phyloP scores from a whole-genome alignment of 2,113 vertebrate genomes.

The Perca flavescens region DNA sequence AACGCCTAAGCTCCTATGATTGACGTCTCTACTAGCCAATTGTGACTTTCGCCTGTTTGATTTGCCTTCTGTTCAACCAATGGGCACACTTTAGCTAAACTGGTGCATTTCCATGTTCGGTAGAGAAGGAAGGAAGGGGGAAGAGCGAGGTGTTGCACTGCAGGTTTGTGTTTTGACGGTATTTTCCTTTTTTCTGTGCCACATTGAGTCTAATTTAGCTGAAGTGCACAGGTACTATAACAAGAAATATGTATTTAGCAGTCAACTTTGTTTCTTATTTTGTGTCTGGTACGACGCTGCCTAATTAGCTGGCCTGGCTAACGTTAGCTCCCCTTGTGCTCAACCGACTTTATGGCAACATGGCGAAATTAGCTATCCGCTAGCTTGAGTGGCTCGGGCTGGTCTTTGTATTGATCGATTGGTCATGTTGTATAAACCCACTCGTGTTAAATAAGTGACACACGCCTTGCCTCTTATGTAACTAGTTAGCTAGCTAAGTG shows the following conservation, averaged over 20 bases:
- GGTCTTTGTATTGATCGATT: conserved; percentile 25
- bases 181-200: background rate
- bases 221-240: background rate
- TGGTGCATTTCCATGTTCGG: conserved; percentile 39
- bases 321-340: conserved; percentile 33
- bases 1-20: conserved; percentile 11
- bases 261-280: background rate
- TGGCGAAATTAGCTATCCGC: conserved; percentile 68
- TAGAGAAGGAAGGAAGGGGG: conserved; percentile 62
- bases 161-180: conserved; percentile 66
- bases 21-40: conserved; percentile 49
- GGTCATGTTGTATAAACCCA: background rate
- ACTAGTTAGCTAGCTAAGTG: accelerated
- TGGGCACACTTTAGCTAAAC: background rate
- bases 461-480: accelerated
- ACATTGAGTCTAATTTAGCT: background rate
- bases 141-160: conserved; percentile 51
- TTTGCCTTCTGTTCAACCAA: conserved; percentile 47
- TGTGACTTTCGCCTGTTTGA: accelerated
- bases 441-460: accelerated
- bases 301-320: conserved; percentile 38
- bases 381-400: conserved; percentile 36
- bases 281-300: conserved; percentile 1
- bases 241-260: background rate
- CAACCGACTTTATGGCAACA: conserved; percentile 62